Percentiles rank a stretch among this genome's conserved stretches.
Evolutionary conservation across 2,113 vertebrate genomes (phyloP).

Genomic region (Equus przewalskii): DNA sequence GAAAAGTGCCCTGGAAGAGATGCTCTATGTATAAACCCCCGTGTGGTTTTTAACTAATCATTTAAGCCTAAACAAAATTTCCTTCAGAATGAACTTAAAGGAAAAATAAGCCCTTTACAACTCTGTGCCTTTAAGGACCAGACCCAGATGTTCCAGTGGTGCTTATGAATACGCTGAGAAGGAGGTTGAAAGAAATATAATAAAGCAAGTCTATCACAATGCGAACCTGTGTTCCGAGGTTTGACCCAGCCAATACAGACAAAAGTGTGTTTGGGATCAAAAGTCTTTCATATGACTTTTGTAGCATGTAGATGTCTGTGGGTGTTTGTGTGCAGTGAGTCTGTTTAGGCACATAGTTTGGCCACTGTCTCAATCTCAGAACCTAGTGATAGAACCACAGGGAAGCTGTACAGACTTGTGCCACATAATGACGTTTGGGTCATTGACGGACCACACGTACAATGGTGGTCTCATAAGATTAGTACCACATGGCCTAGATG

Average conservation of each 20-base stretch:
- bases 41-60: constrained; percentile 62
- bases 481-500: too few species aligned
- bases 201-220: constrained; percentile 41
- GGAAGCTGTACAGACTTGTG: neutral
- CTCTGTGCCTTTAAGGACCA: constrained; percentile 32
- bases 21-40: constrained; percentile 22
- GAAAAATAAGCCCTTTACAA: constrained; percentile 53
- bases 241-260: neutral
- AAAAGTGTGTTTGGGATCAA: neutral
- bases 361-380: neutral
- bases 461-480: too few species aligned
- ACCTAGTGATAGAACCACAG: neutral
- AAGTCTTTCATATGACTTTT: neutral
- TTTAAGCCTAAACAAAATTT: constrained; percentile 55
- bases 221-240: neutral
- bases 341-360: neutral
- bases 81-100: constrained; percentile 53
- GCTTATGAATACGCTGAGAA: constrained; percentile 44
- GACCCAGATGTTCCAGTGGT: neutral
- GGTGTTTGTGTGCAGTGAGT: neutral
- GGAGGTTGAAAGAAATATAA: neutral
- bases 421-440: too few species aligned
- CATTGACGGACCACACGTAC: too few species aligned
- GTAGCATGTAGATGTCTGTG: neutral
- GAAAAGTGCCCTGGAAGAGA: constrained; percentile 73